Percentiles rank a stretch among this genome's conserved stretches.
These are phyloP conservation scores for Yponomeuta malinellus DNA, from an alignment of 2,888 invertebrate species.

Conservation along the genomic window DNA sequence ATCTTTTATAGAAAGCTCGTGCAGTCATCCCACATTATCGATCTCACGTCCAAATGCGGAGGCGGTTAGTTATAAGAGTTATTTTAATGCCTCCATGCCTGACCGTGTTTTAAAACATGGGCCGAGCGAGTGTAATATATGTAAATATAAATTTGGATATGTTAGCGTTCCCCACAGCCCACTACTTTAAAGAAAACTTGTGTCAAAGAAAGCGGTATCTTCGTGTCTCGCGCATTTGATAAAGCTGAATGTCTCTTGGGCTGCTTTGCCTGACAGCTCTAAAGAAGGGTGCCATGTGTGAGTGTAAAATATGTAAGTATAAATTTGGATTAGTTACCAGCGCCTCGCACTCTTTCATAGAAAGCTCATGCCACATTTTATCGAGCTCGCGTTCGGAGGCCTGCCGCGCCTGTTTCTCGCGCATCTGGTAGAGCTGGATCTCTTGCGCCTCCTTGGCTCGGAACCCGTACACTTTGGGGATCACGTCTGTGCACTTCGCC, in stretches of 20 bases:
- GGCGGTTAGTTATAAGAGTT: conserved; percentile 25
- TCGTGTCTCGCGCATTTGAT: too few relatives aligned
- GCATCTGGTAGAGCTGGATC: conserved; percentile 77
- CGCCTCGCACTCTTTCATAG: conserved; percentile 73
- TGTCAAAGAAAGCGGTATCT: too few relatives aligned
- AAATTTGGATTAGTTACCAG: conserved; percentile 37
- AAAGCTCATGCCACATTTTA: conserved; percentile 77
- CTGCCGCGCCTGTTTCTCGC: conserved; percentile 71
- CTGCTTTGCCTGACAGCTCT: too few relatives aligned
- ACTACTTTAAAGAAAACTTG: too few relatives aligned
- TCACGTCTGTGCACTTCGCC: conserved; percentile 61
- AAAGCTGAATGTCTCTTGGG: too few relatives aligned
- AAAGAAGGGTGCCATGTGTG: too few relatives aligned
- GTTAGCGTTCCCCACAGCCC: too few relatives aligned
- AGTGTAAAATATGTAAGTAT: not conserved
- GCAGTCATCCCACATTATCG: conserved; percentile 73
- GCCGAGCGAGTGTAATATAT: too few relatives aligned
- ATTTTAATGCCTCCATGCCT: too few relatives aligned
- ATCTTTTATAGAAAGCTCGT: conserved; percentile 75
- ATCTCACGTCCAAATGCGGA: conserved; percentile 63
- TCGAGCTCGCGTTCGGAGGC: conserved; percentile 75
- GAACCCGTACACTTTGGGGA: conserved; percentile 49
- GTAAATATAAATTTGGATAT: too few relatives aligned
- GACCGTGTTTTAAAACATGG: too few relatives aligned
- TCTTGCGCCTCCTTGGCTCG: conserved; percentile 69